Evolutionary conservation across 2,888 invertebrate species (phyloP), one percentile per base, ranked within the genome.

Genomic region (Coelinius sp.): DNA sequence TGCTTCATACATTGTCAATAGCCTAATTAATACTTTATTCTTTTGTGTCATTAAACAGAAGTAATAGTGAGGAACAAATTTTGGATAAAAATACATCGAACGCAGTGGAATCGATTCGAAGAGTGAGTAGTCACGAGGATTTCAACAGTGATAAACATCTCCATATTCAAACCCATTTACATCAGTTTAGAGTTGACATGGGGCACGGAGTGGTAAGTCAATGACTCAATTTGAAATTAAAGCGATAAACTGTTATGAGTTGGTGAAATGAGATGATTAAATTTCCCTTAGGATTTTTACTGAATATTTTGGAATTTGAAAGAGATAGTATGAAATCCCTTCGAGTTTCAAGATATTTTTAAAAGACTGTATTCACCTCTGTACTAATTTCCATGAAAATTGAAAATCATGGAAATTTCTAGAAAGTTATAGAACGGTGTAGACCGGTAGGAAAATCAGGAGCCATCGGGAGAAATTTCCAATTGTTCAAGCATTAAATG

Each of bases 71-170:
- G 72, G 87, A 88, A 75, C 83, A 83, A 27, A 84, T 87, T 76
- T 82, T 86, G 65, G 86, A 87, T 64, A 85, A 73, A 22, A 17
- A 35, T 8, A 73, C 73, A 44, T 75, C 76, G 22, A 77, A 78
- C 63, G 70, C 75, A 52, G 73, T 70, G 20, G 78, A 78, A 52
- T 76, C 80, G 53, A 91, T 92, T 41, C 88, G 91, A 69, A 89
- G 91, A 79, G 92, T 92, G n/a, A 91, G 91, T 76, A 92, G 91
- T 73, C 91, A 91, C 84, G 92, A 92, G 83, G 91, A 92, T 83
- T 91, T 92, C 79, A 86, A 87, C 68, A 87, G 83, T 72, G 83
- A 83, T 44, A 84, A 86, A 77, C 84, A 85, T 77, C 78, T 82
- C 62, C 82, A 84, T 67, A 79, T 83, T 71, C 79, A 84, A 77